Base-by-base conservation (phyloP, 2,797 vertebrate genomes). In the Rachycentron canadum region DNA sequence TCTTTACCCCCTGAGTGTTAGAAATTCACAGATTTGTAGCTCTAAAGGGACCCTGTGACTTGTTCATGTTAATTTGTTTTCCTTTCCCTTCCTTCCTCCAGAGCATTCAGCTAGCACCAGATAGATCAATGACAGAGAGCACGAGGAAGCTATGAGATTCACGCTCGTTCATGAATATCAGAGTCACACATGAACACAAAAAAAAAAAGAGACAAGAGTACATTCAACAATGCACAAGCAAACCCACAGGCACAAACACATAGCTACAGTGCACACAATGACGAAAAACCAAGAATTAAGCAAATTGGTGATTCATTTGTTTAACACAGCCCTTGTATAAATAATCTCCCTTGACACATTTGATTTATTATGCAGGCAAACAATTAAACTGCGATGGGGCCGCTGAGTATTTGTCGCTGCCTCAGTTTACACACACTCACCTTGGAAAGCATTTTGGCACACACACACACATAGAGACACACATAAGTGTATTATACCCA, bases 341-440 rank as follows among this genome's bases (percentile, higher is more conserved):
- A 92, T 91, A 93, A 94, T 91, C 86, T 85, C 88, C 76, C 89
- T 59, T 83, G 93, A 93, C 91, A 91, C 73, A 34, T 93, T 91
- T 94, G 91, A 95, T 95, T 94, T 94, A 95, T 95, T 90, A 93
- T 82, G 85, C 88, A 89, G 87, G 86, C 87, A 92, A 94, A 94
- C 90, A 92, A 94, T 94, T 95, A 93, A 92, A 92, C 83, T 63
- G 72, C 62, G 55, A 83, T 77, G 85, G 84, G 72, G 67, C 79
- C 7, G 69, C 83, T 52, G 86, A 89, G 90, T 77, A 74, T 92
- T 86, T 87, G 86, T 78, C 53, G 64, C 81, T 89, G 82, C 73
- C 74, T 93, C 85, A 91, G 88, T 83, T 88, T 79, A 71, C 78
- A 57, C 69, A 69, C 76, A 3, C 72, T 83, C 76, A 80, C 78